Evolutionary conservation across 2,113 vertebrate genomes (phyloP), one percentile per base, ranked within the genome.

Genomic region (Numenius arquata): DNA sequence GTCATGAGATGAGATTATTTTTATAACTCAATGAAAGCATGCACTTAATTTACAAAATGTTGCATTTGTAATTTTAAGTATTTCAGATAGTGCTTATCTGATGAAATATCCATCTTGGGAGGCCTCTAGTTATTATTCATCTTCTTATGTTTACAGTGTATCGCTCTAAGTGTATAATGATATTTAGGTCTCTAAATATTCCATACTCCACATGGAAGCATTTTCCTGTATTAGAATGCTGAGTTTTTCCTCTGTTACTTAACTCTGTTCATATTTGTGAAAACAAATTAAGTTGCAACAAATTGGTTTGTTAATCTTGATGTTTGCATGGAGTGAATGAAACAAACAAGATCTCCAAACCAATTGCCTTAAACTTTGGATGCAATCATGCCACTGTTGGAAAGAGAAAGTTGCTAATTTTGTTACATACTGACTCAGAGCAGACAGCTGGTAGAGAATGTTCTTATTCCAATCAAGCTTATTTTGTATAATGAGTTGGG

Each of bases 381-480:
- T 96, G 95, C 89, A 97, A 96, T 96, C 95, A 94, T 68, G 82
- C 91, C 93, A 83, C 96, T 93, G 94, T 92, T 95, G 85, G 94
- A 95, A 95, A 92, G 88, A 95, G 92, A 96, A 96, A 96, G 92
- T 95, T 97, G 95, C 95, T 97, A 97, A 97, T 97, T 96, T 96
- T 95, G 95, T 93, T 96, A 45, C 94, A 89, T 73, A 91, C 96
- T 95, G 94, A 96, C 95, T 96, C 96, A 96, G 91, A 97, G 94
- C 94, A 96, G 94, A 94, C 95, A 97, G 96, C 96, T 97, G 96
- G 96, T 93, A 95, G 95, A 95, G 89, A 95, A 95, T 95, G 95
- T 97, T 97, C 96, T 95, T 95, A 92, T 86, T 96, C 94, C 95
- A 97, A 97, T 97, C 97, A 95, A 95, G 95, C 95, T 93, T 95